Evolutionary conservation across 1,140 invertebrate species (phyloP), one percentile per base, ranked within the genome.

Genomic region (Anastrepha obliqua): DNA sequence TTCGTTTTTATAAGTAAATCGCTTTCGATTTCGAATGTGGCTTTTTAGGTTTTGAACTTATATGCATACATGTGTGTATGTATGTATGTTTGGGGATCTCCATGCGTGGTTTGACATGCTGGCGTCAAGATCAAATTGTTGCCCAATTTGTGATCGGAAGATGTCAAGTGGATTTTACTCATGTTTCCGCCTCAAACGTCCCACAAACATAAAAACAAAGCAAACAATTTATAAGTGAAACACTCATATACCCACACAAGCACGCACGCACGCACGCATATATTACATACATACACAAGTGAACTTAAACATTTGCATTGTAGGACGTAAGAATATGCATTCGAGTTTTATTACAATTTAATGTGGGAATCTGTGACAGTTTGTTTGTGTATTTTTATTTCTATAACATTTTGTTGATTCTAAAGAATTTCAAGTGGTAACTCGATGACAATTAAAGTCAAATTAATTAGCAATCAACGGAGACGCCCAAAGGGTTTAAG

Each of bases 401-500:
- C 88, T 91, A 90, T 89, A 47, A 20, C n/a, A 67, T 44, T 17
- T 91, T 89, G 89, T 88, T 85, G 55, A 88, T 39, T 42, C 20
- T 20, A 55, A 62, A 44, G 87, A 88, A 89, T 90, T 88, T 91
- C 90, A 91, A 91, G 91, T 91, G 91, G 90, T 89, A 60, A 90
- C 89, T 91, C 90, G 91, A 90, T 91, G 91, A 91, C 91, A 91
- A 91, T 91, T 91, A 91, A 91, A 92, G 91, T 90, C 90, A 89
- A 91, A 91, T 91, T 91, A 91, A 91, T 91, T 91, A 90, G 91
- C 74, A 81, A 81, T 81, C 74, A 81, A 58, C 47, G 9, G 47
- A 29, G 47, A 29, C 15, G 17, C 44, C 39, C 4, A 74, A 47
- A 67, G 65, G 11, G 7, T 2, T 15, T 67, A 8, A 67, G 29